Base-by-base conservation (phyloP, 2,113 vertebrate genomes). In the Erythrolamprus reginae region DNA sequence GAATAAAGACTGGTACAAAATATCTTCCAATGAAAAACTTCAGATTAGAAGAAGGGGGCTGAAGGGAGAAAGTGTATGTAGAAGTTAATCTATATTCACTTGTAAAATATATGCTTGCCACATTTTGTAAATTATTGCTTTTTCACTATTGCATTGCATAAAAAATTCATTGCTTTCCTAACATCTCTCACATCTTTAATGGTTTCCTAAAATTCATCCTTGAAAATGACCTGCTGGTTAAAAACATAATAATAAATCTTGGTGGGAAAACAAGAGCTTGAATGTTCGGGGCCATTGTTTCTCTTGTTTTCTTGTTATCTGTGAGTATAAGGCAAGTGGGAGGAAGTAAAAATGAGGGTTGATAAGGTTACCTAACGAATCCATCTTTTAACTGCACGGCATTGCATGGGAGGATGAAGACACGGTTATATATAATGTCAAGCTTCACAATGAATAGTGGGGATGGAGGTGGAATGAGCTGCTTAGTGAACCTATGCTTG, bases 151-250 rank as follows among this genome's bases (percentile, higher is more conserved):
- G 88, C 89, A 92, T 89, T 95, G 24, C 26, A 33, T 38, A 58
- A 50, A 91, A 90, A 82, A 87, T 51, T 85, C 7, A 38, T 88
- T 88, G 90, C 82, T 91, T 91, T 50, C 86, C 45, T 87, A 91
- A 87, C 90, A 56, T 90, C 51, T 87, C 51, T 90, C 19, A 55
- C 86, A 91, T 91, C 90, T 91, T 83, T 82, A 52, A 50, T 95
- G 26, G 92, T 93, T 93, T 92, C 91, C 90, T 91, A 93, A 88
- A 90, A 12, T 90, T 94, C 93, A 95, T 94, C 93, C 95, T 94
- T 95, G 94, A 95, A 94, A 96, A 96, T 96, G 94, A 95, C 92
- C 93, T 84, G 38, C 88, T 83, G 93, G 89, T 70, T 93, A 93
- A 95, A 95, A 96, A 88, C 53, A 92, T 91, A 90, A 65, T 84